These are phyloP conservation scores for Tetragnatha montana DNA, from an alignment of 2,888 invertebrate genomes.

Conservation along the genomic window DNA sequence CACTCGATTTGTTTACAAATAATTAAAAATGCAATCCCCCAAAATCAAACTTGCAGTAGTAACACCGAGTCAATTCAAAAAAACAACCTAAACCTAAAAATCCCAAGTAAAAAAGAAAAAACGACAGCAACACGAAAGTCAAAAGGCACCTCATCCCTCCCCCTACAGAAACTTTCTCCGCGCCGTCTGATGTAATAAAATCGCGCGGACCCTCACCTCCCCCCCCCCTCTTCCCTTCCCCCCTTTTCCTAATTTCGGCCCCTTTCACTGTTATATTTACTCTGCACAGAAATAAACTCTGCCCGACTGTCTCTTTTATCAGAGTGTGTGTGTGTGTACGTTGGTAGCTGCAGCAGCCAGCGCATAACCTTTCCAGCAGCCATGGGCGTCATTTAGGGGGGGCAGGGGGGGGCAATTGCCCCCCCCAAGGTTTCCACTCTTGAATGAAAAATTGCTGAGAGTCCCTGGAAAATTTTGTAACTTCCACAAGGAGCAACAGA, in stretches of 20 bases:
- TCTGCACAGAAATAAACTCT: conserved; percentile 67
- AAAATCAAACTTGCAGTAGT: too few relatives aligned
- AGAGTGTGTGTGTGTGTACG: conserved; percentile 36
- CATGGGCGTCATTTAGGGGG: too few relatives aligned
- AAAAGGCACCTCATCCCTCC: not conserved
- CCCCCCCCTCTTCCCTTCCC: conserved; percentile 10
- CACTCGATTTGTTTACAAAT: not conserved
- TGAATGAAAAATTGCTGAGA: too few relatives aligned
- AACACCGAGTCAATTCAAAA: conserved; percentile 6
- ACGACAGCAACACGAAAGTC: not conserved
- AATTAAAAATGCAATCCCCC: conserved; percentile 1
- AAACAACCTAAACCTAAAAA: conserved; percentile 9
- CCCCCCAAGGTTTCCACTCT: too few relatives aligned
- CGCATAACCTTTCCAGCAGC: too few relatives aligned
- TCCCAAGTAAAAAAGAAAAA: not conserved
- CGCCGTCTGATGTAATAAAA: conserved; percentile 60
- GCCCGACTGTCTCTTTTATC: conserved; percentile 62
- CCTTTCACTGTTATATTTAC: conserved; percentile 67
- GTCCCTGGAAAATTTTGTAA: too few relatives aligned
- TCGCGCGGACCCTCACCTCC: conserved; percentile 39
- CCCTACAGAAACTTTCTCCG: conserved; percentile 35
- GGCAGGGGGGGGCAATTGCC: too few relatives aligned
- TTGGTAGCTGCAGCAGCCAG: not conserved
- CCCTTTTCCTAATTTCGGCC: conserved; percentile 57
- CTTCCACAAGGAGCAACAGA: too few relatives aligned